Percentiles rank a stretch among this genome's conserved stretches.
Conservation (phyloP, 2,888 invertebrate species). For the Torymus auratus region DNA sequence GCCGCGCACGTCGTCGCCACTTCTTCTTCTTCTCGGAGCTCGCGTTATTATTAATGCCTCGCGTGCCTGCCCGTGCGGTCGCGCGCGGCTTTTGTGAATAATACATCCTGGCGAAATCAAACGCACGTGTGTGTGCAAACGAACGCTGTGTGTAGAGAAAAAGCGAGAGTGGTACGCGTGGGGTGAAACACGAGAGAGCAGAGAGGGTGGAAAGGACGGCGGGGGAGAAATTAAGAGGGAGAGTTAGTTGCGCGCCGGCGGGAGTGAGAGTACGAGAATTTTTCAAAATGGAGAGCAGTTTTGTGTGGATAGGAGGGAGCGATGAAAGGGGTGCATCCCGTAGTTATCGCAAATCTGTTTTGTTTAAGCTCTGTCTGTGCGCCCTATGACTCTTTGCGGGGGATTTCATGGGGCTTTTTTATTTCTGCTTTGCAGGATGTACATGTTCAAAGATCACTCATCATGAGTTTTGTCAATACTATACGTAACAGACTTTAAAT, state of each 20-base stretch:
- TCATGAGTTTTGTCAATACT: too few species aligned
- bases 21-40: not conserved
- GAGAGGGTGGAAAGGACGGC: slow-evolving; percentile 53
- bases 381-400: too few species aligned
- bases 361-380: slow-evolving; percentile 20
- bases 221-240: slow-evolving; percentile 55
- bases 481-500: too few species aligned
- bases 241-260: not conserved
- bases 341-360: slow-evolving; percentile 52
- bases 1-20: not conserved
- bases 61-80: slow-evolving; percentile 27
- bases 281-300: slow-evolving; percentile 58
- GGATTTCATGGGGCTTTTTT: too few species aligned
- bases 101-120: slow-evolving; percentile 52
- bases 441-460: too few species aligned
- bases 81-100: slow-evolving; percentile 46
- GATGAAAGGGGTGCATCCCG: not conserved
- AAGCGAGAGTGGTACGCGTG: not conserved
- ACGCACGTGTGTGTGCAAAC: slow-evolving; percentile 22
- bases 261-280: slow-evolving; percentile 49
- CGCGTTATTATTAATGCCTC: slow-evolving; percentile 32
- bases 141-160: slow-evolving; percentile 13
- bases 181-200: slow-evolving; percentile 28
- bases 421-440: too few species aligned
- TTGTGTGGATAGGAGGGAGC: slow-evolving; percentile 10